A percentile compares a stretch with the other conserved stretches of the same genome.
Conservation (phyloP, 2,797 vertebrate species). For the Platyrinchus mystaceus region DNA sequence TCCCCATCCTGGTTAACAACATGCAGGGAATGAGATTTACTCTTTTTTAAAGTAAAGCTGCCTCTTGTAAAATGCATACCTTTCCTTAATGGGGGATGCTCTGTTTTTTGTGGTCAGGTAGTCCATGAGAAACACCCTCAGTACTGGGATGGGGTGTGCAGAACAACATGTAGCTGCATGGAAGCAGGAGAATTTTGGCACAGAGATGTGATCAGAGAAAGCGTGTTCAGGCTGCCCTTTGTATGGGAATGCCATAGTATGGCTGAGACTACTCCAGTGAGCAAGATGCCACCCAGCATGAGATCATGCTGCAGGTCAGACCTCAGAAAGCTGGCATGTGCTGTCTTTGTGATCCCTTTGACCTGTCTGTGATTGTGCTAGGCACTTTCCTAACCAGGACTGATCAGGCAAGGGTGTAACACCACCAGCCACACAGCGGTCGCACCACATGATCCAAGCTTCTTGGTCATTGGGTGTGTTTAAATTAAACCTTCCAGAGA, state of each 20-base stretch:
- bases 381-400: neutral
- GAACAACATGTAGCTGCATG: fast-evolving
- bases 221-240: fast-evolving
- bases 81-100: neutral
- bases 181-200: neutral
- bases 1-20: constrained; percentile 17
- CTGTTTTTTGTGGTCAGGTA: neutral
- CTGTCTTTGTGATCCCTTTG: neutral
- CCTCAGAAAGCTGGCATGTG: fast-evolving
- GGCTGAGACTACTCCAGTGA: fast-evolving
- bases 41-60: neutral
- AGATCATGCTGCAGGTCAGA: neutral
- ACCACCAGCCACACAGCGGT: neutral
- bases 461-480: fast-evolving
- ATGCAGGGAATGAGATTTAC: neutral
- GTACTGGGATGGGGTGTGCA: neutral
- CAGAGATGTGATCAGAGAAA: neutral
- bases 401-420: neutral
- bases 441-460: neutral
- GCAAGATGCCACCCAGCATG: fast-evolving
- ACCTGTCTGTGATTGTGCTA: neutral
- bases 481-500: neutral
- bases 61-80: neutral
- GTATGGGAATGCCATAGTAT: fast-evolving
- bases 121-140: neutral